phyloP scores from a whole-genome alignment of 1,140 invertebrate genomes.

The Drosophila cardini region DNA sequence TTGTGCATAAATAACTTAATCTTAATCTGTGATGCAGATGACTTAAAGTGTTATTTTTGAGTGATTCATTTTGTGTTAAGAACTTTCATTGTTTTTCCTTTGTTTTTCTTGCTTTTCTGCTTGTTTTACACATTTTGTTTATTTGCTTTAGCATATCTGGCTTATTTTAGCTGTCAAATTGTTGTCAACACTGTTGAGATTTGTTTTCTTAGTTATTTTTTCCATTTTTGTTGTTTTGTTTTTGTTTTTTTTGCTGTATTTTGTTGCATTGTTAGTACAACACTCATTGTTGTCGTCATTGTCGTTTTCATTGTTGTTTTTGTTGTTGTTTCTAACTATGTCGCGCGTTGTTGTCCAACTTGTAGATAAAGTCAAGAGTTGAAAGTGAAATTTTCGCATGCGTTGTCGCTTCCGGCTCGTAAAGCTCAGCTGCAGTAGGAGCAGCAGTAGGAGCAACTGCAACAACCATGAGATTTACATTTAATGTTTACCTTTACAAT shows the following conservation, averaged over 20 bases:
- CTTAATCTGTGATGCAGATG: too few species aligned
- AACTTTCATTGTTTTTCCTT: too few species aligned
- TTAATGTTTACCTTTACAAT: constrained; percentile 75
- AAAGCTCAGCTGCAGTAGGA: constrained; percentile 33
- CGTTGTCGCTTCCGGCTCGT: constrained; percentile 58
- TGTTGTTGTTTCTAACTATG: constrained; percentile 20
- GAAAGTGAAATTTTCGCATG: constrained; percentile 78
- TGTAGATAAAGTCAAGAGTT: constrained; percentile 43
- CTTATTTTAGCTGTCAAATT: too few species aligned
- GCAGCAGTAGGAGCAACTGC: constrained; percentile 8
- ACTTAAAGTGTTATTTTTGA: too few species aligned
- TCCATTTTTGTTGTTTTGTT: background rate
- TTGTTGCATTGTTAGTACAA: constrained; percentile 64
- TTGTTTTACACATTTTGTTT: too few species aligned
- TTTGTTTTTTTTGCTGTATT: background rate
- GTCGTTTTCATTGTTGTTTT: background rate
- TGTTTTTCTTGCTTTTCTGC: too few species aligned
- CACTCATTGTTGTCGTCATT: constrained; percentile 23
- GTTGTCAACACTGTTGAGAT: constrained; percentile 7
- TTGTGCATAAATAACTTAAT: too few species aligned
- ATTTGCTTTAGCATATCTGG: too few species aligned
- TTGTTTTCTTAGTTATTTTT: constrained; percentile 30
- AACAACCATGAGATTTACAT: constrained; percentile 57
- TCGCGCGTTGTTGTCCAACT: constrained; percentile 37
- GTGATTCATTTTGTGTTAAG: too few species aligned